These are phyloP conservation scores for Epizoanthus stellaris DNA, from an alignment of 92 coral and sea anemone genomes.

Conservation along the genomic window DNA sequence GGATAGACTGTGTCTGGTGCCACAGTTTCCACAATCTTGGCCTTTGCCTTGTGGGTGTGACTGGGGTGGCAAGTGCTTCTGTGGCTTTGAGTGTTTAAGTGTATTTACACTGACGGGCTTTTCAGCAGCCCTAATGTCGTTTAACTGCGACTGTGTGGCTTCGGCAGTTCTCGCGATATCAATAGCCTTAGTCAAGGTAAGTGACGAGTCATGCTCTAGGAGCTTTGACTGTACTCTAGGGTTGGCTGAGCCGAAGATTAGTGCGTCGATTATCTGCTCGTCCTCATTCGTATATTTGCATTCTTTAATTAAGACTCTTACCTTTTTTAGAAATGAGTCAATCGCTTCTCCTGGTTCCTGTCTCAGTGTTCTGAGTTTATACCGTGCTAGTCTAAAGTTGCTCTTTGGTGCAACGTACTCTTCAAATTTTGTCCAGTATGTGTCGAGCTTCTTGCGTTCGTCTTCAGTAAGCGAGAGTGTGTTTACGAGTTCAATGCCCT, in stretches of 20 bases:
- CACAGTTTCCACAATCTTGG: slow-evolving; percentile 35
- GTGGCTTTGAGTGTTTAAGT: slow-evolving; percentile 38
- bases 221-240: slow-evolving; percentile 64
- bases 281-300: slow-evolving; percentile 62
- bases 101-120: slow-evolving; percentile 24
- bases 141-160: slow-evolving; percentile 42
- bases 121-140: slow-evolving; percentile 44
- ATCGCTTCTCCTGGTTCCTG: slow-evolving; percentile 64
- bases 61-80: slow-evolving; percentile 27
- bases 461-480: slow-evolving; percentile 12
- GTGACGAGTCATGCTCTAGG: slow-evolving; percentile 66
- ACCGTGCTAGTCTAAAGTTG: slow-evolving; percentile 66
- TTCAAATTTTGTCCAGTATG: slow-evolving; percentile 73
- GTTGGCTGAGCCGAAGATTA: slow-evolving; percentile 63
- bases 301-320: slow-evolving; percentile 65
- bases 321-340: slow-evolving; percentile 73
- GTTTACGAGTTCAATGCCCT: slow-evolving; percentile 40
- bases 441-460: slow-evolving; percentile 55
- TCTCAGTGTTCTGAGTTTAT: slow-evolving; percentile 53
- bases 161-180: slow-evolving; percentile 51
- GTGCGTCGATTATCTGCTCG: slow-evolving; percentile 60
- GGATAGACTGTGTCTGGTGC: slow-evolving; percentile 26
- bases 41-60: slow-evolving; percentile 27
- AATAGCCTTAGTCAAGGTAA: slow-evolving; percentile 47
- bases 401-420: slow-evolving; percentile 72